A percentile compares a stretch with the other conserved stretches of the same genome.
Conservation (phyloP, 2,113 vertebrate genomes). For the Microtus montanus region DNA sequence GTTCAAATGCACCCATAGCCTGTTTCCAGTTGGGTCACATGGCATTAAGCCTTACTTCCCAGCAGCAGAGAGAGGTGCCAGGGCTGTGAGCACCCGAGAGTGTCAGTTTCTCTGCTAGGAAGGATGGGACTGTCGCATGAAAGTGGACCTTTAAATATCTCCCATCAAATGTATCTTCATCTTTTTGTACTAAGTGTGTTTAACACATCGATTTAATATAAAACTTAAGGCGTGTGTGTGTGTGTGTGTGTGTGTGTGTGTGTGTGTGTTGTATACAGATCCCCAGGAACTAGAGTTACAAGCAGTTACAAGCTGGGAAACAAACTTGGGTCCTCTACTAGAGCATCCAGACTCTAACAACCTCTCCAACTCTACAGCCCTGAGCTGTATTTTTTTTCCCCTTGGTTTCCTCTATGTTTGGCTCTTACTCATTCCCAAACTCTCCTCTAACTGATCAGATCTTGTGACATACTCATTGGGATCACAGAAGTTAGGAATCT, state of each 20-base stretch:
- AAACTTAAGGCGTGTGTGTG: background rate
- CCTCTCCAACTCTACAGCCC: background rate
- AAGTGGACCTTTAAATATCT: background rate
- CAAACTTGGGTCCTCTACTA: background rate
- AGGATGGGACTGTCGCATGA: background rate
- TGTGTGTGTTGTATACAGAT: background rate
- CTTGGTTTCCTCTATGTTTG: background rate
- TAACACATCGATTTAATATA: background rate
- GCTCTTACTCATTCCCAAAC: background rate
- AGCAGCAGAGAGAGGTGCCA: background rate
- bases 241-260: background rate
- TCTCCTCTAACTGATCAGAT: background rate
- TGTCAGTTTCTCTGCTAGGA: background rate
- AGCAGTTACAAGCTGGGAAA: too few relatives aligned
- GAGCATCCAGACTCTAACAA: background rate
- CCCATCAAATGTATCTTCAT: background rate
- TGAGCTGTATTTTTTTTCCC: background rate
- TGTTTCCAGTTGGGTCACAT: background rate
- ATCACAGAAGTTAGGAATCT: background rate
- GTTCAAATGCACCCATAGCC: background rate
- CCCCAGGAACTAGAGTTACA: background rate
- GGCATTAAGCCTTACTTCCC: background rate
- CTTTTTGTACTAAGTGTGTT: background rate
- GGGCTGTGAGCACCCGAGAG: background rate
- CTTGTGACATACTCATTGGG: background rate